Conservation (phyloP, 2,113 vertebrate genomes). For the Oncorhynchus masou region DNA sequence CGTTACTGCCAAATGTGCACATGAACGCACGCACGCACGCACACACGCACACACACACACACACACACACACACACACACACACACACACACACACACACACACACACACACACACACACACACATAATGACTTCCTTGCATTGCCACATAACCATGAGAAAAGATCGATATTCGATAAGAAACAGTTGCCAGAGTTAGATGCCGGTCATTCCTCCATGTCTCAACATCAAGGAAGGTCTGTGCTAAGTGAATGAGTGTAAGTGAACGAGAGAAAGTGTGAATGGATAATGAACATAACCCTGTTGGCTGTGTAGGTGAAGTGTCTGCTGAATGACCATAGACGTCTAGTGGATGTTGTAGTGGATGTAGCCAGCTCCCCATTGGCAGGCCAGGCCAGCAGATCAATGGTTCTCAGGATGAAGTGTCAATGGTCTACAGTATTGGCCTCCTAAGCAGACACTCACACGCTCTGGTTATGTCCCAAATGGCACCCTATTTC, state of each 20-base stretch:
- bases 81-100: neutral
- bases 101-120: neutral
- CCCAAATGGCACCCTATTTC: no score
- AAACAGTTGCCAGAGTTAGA: neutral
- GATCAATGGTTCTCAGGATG: neutral
- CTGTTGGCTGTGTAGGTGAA: neutral
- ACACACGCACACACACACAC: no score
- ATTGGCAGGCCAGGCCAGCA: neutral
- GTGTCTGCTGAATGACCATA: neutral
- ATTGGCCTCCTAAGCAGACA: neutral
- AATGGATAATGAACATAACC: neutral
- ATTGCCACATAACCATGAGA: neutral
- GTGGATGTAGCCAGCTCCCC: neutral
- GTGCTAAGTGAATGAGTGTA: slow-evolving; percentile 8
- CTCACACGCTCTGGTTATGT: no score
- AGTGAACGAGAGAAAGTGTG: slow-evolving; percentile 1
- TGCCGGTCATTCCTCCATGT: neutral
- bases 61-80: no score
- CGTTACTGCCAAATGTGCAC: neutral
- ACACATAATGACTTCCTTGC: neutral
- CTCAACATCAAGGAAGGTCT: neutral
- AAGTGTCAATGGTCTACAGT: neutral
- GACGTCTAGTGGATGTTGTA: neutral
- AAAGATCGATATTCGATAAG: neutral
- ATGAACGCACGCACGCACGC: neutral